Evolutionary conservation across 1,140 invertebrate species (phyloP), one percentile per base, ranked within the genome.

Genomic region (Plutomurus gul): DNA sequence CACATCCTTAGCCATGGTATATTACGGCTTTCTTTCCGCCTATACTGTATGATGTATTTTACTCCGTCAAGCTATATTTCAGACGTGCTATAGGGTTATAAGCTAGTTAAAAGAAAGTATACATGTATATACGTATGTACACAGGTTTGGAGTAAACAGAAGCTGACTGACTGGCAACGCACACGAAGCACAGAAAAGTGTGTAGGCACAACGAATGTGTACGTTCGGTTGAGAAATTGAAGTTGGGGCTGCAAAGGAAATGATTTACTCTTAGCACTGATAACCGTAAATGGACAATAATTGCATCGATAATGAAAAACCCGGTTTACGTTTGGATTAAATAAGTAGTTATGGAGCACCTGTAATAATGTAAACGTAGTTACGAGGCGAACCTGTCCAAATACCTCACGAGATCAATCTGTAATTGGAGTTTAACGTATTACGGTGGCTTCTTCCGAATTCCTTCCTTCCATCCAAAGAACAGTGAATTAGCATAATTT

Each of bases 261-360:
- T 78, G 76, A 78, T 78, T 78, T 78, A 78, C 65, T 27, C 36
- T 43, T 18, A 47, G n/a, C 76, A 72, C 70, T 78, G 60, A 78
- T 78, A 71, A 78, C 60, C 76, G 25, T 71, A 78, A 78, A 78
- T 73, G 60, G 76, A 40, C 18, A 36, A 78, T 78, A 78, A 78
- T 78, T 78, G 65, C 65, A 30, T 51, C 76, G 43, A 73, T 78
- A 78, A 78, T 72, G 8, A 37, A 56, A 75, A 75, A 49, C 46
- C 73, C 43, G 43, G 49, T 75, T 49, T 51, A 36, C 11, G 18
- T 51, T 16, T 22, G 30, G 33, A 49, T 73, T 73, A 43, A 73
- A 73, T 47, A 25, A 25, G 36, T 10, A 72, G 33, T 16, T 16
- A 73, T 71, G 5, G 25, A 25, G 36, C 65, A 73, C 71, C 36